Evolutionary conservation across 2,888 invertebrate genomes (phyloP), one percentile per base, ranked within the genome.

Genomic region (Drosophila affinis): DNA sequence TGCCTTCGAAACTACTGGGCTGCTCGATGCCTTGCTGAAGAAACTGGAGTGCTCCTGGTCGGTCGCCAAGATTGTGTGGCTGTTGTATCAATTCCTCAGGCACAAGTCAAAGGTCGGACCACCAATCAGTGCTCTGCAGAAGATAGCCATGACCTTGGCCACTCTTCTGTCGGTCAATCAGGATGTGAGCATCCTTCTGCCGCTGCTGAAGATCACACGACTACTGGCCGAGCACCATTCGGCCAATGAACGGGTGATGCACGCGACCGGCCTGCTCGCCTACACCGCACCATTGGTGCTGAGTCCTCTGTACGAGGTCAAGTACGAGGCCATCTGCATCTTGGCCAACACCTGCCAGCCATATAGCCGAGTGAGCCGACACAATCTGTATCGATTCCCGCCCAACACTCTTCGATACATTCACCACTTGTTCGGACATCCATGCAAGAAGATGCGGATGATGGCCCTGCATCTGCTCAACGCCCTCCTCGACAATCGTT

Each of bases 201-300:
- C 78, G 0, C 14, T 68, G 0, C 12, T 78, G 27, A 75, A 69
- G 21, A 3, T 78, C 21, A 17, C 68, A 0, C 81, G 81, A 0
- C 55, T 78, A 1, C 24, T 81, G 47, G 63, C 78, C 18, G 78
- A 78, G 29, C 78, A 81, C n/a, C 78, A 78, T 32, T 69, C 81
- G 46, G 53, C 54, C 56, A 75, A 52, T 61, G 6, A 65, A 9
- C 51, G 62, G 1, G 68, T 68, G 5, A 73, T 69, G 77, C 17
- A 76, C 12, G 53, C 67, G 29, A 27, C 68, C 1, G 53, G 48
- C 7, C 55, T 78, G 0, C 3, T 78, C 14, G 9, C 10, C 3
- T 56, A 62, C 6, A 72, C 53, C 4, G 10, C 64, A 0, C 78
- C 64, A 4, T 80, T 75, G 9, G 58, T 80, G 0, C 62, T 54